Base-by-base conservation (phyloP, 2,888 invertebrate genomes). In the Eupithecia pulchellata region DNA sequence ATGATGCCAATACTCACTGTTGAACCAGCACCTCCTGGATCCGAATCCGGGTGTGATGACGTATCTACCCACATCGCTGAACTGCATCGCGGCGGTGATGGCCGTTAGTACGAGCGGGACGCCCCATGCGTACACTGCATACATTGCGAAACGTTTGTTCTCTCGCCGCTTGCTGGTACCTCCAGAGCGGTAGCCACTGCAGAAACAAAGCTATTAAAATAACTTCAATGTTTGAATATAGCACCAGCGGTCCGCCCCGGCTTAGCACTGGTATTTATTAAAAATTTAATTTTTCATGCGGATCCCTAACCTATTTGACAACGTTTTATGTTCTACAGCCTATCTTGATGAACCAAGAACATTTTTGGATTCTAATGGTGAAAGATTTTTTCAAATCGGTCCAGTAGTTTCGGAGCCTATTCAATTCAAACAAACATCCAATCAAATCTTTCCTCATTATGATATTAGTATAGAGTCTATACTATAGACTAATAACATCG, bases 91-190 rank as follows among this genome's bases (percentile, higher is more conserved):
- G 0, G 93, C 84, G 6, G 95, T 95, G 60, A 94, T 71, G 0
- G 85, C 86, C 0, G 95, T 95, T 58, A 96, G 90, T 0, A 95
- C 14, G 0, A 95, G 68, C 0, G 97, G 96, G 29, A 95, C 87
- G 0, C 96, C 96, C 96, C 96, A 96, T 0, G 97, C 96, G 83
- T 97, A 97, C 9, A 93, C 80, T 9, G 95, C 96, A 82, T 97
- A 97, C 64, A 95, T 82, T 0, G 95, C 81, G 80, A 97, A 96
- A 63, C 96, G 95, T 79, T 94, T 95, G 32, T 86, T 88, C 80
- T 96, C 91, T 14, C 95, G 93, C 2, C 94, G 92, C 79, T 91
- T 94, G 71, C 86, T 89, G 9, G 88, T 84, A 52, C 92, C 87
- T 29, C 91, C 89, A 1, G 93, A 92, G 13, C 93, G 94, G 81